Conservation (phyloP, 1,140 invertebrate species). For the Cydia amplana region DNA sequence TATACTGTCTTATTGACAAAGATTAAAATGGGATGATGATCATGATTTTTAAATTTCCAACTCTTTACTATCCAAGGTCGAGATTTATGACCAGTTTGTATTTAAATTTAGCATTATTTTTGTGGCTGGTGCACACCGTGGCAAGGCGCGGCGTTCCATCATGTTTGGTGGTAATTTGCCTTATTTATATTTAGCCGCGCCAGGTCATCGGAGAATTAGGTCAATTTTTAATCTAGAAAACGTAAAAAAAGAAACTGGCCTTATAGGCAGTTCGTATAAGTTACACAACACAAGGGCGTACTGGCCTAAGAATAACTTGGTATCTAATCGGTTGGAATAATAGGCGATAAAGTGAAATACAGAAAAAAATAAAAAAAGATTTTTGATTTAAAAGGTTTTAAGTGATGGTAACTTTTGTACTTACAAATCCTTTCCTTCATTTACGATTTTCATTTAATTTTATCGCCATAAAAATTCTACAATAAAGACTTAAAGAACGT, state of each 20-base stretch:
- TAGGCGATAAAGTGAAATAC: not conserved
- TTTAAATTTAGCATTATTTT: not conserved
- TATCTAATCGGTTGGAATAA: not conserved
- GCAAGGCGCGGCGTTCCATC: not conserved
- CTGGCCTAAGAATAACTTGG: slow-evolving; percentile 8
- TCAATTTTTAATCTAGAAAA: slow-evolving; percentile 9
- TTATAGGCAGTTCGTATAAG: not conserved
- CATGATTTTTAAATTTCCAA: too few species aligned
- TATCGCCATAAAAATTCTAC: too few species aligned
- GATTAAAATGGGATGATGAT: too few species aligned
- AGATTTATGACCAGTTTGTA: not conserved
- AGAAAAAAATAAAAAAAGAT: not conserved
- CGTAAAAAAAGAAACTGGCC: not conserved
- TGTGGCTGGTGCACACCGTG: not conserved
- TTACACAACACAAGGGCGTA: not conserved
- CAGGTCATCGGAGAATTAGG: slow-evolving; percentile 18
- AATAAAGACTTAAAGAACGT: too few species aligned
- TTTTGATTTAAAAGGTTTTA: not conserved
- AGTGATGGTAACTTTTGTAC: too few species aligned
- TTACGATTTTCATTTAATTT: too few species aligned
- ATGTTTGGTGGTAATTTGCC: not conserved
- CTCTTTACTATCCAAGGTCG: too few species aligned
- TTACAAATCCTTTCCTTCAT: too few species aligned
- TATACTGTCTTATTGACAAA: too few species aligned
- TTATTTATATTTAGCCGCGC: not conserved